Evolutionary conservation across 2,888 invertebrate species (phyloP).

Genomic region (Pristionchus arcanus): DNA sequence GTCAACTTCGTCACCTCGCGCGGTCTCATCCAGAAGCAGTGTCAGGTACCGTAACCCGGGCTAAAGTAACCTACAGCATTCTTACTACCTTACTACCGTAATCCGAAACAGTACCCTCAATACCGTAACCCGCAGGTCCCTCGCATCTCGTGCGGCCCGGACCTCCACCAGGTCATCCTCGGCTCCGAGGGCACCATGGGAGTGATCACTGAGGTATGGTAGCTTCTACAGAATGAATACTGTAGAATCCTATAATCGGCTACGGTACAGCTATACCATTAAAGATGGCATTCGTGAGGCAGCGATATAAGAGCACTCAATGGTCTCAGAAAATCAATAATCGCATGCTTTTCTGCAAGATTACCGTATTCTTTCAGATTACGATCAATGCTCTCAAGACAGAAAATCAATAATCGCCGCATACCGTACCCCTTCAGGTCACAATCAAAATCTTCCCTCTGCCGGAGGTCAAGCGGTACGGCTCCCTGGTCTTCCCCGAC

Average conservation of each 20-base stretch:
- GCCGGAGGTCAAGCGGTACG: conserved; percentile 90
- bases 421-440: conserved; percentile 79
- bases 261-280: not conserved
- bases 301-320: too few species aligned
- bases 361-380: too few species aligned
- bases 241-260: not conserved
- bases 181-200: conserved; percentile 95
- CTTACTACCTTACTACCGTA: not conserved
- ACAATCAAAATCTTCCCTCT: conserved; percentile 90
- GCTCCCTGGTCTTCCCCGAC: conserved; percentile 94
- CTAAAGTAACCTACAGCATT: not conserved
- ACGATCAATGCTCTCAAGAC: too few species aligned
- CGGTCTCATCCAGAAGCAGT: conserved; percentile 90
- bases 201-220: conserved; percentile 90
- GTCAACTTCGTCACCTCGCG: conserved; percentile 90
- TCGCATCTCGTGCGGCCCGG: conserved; percentile 91
- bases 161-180: conserved; percentile 86
- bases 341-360: too few species aligned
- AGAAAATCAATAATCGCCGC: not conserved
- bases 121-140: conserved; percentile 78
- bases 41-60: conserved; percentile 83
- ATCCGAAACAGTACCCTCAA: not conserved
- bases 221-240: not conserved
- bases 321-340: too few species aligned
- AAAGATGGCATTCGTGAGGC: too few species aligned